Evolutionary conservation across 2,113 vertebrate genomes (phyloP).

Genomic region (Odocoileus hemionus): DNA sequence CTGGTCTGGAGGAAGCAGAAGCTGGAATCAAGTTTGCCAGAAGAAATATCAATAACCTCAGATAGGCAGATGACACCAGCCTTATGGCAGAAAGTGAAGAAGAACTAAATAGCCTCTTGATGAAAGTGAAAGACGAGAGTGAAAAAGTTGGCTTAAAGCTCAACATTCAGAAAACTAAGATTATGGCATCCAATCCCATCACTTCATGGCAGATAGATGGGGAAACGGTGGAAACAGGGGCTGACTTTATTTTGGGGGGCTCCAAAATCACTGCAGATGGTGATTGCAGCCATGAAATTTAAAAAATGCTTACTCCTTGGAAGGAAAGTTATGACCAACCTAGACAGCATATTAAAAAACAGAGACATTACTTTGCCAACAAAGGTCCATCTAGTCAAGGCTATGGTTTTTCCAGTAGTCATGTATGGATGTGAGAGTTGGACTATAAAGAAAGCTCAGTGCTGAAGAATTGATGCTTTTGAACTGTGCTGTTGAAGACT

Average conservation of each 20-base stretch:
- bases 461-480: background rate
- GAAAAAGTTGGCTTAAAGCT: background rate
- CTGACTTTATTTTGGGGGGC: background rate
- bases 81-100: background rate
- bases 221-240: background rate
- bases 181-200: background rate
- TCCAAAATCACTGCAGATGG: background rate
- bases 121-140: background rate
- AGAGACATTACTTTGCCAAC: background rate
- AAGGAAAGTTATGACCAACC: background rate
- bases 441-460: background rate
- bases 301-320: background rate
- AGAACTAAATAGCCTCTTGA: background rate
- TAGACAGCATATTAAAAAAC: background rate
- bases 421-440: background rate
- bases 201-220: background rate
- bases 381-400: rapidly evolving
- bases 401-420: background rate
- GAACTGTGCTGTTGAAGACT: background rate
- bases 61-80: background rate
- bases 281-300: background rate
- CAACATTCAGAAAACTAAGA: background rate
- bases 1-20: background rate
- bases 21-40: background rate
- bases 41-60: background rate